phyloP scores from a whole-genome alignment of 53 echinoderm and acorn worm genomes.

The Holothuria leucospilota region DNA sequence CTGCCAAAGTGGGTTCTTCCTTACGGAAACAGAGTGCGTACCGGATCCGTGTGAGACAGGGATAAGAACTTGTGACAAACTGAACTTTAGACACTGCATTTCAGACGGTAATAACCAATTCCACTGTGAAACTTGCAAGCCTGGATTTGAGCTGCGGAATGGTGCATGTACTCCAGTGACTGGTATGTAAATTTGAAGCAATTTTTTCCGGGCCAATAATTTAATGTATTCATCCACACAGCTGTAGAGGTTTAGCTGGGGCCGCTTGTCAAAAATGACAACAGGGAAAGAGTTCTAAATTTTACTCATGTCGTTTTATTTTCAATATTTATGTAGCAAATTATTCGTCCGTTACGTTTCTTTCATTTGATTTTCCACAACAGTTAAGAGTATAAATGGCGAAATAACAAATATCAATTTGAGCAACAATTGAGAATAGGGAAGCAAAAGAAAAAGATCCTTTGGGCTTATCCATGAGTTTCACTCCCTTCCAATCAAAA shows the following conservation, averaged over 20 bases:
- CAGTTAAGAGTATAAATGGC: too few species aligned
- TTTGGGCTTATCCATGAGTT: background rate
- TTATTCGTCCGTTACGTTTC: too few species aligned
- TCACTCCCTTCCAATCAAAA: background rate
- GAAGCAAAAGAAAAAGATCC: background rate
- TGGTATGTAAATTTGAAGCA: background rate
- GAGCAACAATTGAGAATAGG: background rate
- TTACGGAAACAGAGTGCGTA: background rate
- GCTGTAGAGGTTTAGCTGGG: too few species aligned
- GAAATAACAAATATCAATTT: too few species aligned
- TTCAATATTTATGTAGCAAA: too few species aligned
- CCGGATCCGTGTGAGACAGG: constrained; percentile 31
- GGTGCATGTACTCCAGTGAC: background rate
- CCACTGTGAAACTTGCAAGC: constrained; percentile 31
- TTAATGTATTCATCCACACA: too few species aligned
- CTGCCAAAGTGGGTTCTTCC: constrained; percentile 16
- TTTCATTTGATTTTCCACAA: too few species aligned
- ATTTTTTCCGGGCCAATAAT: too few species aligned
- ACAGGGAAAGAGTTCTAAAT: background rate
- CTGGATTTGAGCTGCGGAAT: constrained; percentile 30
- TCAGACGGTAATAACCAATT: constrained; percentile 40
- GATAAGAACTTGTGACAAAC: constrained; percentile 7
- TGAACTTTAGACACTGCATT: constrained; percentile 17
- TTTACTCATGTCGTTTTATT: background rate
- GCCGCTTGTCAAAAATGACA: background rate